Percentiles rank a stretch among this genome's conserved stretches.
Evolutionary conservation across 2,113 vertebrate species (phyloP).

Genomic region (Tyrannus savana): DNA sequence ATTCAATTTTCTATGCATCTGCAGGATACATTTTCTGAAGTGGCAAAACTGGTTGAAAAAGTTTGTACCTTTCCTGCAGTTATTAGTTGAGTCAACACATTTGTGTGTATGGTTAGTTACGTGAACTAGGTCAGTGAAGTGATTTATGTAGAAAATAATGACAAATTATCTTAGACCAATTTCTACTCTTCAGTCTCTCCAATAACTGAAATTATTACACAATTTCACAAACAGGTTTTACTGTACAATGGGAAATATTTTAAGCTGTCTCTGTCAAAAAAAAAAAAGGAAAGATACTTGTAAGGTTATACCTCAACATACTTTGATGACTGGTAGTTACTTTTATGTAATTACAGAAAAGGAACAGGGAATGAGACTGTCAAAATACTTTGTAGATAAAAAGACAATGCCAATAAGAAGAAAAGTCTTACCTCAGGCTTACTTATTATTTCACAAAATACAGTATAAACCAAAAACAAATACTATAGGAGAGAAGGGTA

Average conservation of each 20-base stretch:
- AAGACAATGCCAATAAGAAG: constrained; percentile 15
- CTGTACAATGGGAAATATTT: not conserved
- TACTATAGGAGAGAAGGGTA: not conserved
- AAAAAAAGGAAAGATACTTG: not conserved
- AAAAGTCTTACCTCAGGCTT: constrained; percentile 35
- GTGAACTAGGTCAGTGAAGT: not conserved
- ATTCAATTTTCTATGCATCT: not conserved
- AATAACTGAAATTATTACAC: not conserved
- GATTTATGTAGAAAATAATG: not conserved
- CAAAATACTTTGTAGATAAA: not conserved
- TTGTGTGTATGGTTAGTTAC: not conserved
- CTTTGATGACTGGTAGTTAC: not conserved
- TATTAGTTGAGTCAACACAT: not conserved
- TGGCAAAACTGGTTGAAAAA: not conserved
- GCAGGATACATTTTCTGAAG: not conserved
- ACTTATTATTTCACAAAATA: constrained; percentile 25
- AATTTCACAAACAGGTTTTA: not conserved
- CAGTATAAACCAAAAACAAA: not conserved
- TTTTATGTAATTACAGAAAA: not conserved
- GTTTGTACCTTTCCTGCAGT: not conserved
- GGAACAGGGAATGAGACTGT: not conserved
- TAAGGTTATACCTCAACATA: not conserved
- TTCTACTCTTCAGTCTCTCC: not conserved
- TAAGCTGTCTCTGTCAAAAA: not conserved
- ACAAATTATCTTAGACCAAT: not conserved